Conservation (phyloP, 1,140 invertebrate species). For the Homarus americanus region DNA sequence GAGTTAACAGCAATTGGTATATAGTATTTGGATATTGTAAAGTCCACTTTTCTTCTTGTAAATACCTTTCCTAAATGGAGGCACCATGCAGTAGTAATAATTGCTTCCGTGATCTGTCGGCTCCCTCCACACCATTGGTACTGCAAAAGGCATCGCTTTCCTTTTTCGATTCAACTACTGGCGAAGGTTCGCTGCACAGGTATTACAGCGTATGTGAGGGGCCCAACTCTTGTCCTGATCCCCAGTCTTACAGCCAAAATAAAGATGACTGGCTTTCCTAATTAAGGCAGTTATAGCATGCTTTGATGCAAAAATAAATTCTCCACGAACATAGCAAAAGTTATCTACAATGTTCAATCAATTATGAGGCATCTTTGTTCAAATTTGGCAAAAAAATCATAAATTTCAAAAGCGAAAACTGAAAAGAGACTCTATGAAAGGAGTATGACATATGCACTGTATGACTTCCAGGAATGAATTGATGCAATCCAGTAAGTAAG, state of each 20-base stretch:
- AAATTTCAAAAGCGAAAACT: too few relatives aligned
- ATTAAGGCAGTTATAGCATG: neutral
- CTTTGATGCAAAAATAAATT: neutral
- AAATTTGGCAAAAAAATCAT: too few relatives aligned
- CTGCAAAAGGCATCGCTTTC: neutral
- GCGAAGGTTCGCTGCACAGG: neutral
- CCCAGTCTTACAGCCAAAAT: too few relatives aligned
- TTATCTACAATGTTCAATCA: neutral
- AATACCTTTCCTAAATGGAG: neutral
- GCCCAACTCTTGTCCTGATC: too few relatives aligned
- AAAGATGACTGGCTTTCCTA: too few relatives aligned
- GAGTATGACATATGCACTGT: too few relatives aligned
- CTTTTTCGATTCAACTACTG: neutral
- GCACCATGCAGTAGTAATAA: too few relatives aligned
- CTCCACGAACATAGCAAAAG: neutral
- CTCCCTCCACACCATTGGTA: slow-evolving; percentile 2
- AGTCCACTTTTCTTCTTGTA: neutral
- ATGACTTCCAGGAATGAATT: too few relatives aligned
- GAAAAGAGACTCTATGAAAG: too few relatives aligned
- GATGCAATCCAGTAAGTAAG: too few relatives aligned
- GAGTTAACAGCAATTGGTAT: neutral
- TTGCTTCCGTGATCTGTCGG: neutral
- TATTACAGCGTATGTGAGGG: neutral
- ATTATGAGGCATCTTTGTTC: too few relatives aligned
- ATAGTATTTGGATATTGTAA: neutral